Conservation (phyloP, 2,113 vertebrate genomes). For the Calonectris borealis region DNA sequence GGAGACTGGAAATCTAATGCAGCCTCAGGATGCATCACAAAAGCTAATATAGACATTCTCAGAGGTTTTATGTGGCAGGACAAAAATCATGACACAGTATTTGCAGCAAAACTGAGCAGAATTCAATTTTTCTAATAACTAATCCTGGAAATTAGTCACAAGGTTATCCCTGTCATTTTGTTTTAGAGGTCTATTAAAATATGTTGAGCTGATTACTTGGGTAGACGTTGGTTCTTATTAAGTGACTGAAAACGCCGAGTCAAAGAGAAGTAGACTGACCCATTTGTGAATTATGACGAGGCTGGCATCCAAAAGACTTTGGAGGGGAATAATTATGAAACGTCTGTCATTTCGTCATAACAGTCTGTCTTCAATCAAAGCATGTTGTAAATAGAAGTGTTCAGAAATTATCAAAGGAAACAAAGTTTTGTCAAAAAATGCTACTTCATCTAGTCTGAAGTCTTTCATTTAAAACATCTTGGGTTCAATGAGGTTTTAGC, state of each 20-base stretch:
- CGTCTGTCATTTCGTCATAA: not conserved
- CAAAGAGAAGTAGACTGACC: not conserved
- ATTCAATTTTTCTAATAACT: not conserved
- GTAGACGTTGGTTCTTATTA: not conserved
- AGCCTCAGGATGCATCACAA: not conserved
- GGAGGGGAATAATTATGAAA: conserved; percentile 42
- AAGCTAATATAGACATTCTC: not conserved
- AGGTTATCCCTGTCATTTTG: not conserved
- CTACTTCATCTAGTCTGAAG: conserved; percentile 45
- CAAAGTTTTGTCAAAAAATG: conserved; percentile 59
- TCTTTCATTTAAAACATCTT: conserved; percentile 67
- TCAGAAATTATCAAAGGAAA: conserved; percentile 67
- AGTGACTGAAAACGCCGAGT: not conserved
- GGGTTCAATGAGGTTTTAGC: conserved; percentile 32
- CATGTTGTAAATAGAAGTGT: conserved; percentile 56
- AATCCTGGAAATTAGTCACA: not conserved
- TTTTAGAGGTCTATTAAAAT: not conserved
- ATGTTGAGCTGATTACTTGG: not conserved
- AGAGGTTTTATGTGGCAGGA: not conserved
- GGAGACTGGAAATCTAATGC: not conserved
- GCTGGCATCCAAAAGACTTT: conserved; percentile 1
- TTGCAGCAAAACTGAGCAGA: not conserved
- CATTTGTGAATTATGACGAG: conserved; percentile 6
- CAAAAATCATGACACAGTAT: not conserved
- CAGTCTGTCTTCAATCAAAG: conserved; percentile 58